Percentiles rank a stretch among this genome's conserved stretches.
These are phyloP conservation scores for Leptinotarsa texana DNA, from an alignment of 1,140 invertebrate genomes.

Conservation along the genomic window DNA sequence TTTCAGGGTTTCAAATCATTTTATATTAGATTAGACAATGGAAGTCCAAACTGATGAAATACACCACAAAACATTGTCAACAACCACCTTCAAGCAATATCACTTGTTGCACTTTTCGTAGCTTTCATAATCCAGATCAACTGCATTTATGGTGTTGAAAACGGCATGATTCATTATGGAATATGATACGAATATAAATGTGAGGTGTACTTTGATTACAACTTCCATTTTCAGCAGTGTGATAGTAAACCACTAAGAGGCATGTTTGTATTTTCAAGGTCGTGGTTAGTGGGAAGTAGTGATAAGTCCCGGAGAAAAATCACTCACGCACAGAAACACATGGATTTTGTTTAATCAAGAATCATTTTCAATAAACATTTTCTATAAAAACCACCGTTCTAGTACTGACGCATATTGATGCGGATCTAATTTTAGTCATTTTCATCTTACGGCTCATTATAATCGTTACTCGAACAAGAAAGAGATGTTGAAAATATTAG, in stretches of 20 bases:
- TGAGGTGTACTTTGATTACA: no score
- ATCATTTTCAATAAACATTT: background rate
- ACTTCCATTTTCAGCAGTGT: background rate
- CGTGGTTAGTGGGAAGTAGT: background rate
- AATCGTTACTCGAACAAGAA: background rate
- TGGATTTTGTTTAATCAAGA: background rate
- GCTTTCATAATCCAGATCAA: no score
- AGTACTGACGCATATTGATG: constrained; percentile 12
- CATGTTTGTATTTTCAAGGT: background rate
- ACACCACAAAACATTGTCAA: no score
- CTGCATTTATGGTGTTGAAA: no score
- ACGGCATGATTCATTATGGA: no score
- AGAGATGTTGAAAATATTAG: background rate
- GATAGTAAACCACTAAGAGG: background rate
- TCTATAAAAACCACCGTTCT: background rate
- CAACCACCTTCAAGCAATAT: no score
- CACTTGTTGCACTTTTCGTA: no score
- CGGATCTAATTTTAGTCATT: constrained; percentile 11
- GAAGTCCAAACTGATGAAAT: no score
- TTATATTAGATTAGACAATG: no score
- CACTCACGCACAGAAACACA: background rate
- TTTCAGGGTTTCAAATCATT: no score
- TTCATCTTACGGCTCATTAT: background rate
- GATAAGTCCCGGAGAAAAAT: background rate
- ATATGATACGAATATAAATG: no score